Evolutionary conservation across 1,140 invertebrate species (phyloP).

Genomic region (Hylaeus anthracinus): DNA sequence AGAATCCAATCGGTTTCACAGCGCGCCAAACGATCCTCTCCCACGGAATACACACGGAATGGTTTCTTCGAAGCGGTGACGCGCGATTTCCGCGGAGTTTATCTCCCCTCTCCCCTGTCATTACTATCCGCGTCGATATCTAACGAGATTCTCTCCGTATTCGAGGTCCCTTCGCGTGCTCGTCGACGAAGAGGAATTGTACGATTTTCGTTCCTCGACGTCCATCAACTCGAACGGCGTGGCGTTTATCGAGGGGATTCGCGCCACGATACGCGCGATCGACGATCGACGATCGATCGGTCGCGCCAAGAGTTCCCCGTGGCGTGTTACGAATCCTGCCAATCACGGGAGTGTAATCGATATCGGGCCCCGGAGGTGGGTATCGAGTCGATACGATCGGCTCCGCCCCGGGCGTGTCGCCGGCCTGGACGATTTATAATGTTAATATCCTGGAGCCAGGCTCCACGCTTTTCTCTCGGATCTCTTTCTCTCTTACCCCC

Average conservation of each 20-base stretch:
- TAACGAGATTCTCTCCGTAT: neutral
- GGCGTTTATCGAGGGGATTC: conserved; percentile 24
- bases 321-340: conserved; percentile 78
- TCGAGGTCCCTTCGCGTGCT: neutral
- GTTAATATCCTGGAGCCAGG: conserved; percentile 75
- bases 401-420: conserved; percentile 79
- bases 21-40: neutral
- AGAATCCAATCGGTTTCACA: neutral
- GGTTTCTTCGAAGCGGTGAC: conserved; percentile 2
- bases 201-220: neutral
- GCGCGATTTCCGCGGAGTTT: neutral
- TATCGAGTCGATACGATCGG: conserved; percentile 76
- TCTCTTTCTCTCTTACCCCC: conserved; percentile 4
- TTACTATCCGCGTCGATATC: conserved; percentile 1
- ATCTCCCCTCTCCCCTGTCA: neutral
- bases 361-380: conserved; percentile 74
- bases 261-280: conserved; percentile 27
- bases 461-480: conserved; percentile 41
- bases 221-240: neutral
- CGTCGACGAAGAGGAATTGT: conserved; percentile 17
- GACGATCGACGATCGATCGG: conserved; percentile 42
- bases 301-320: conserved; percentile 65
- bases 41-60: neutral
- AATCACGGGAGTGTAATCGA: conserved; percentile 78
- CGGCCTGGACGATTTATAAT: conserved; percentile 79